Evolutionary conservation across 2,113 vertebrate species (phyloP).

Genomic region (Furnarius figulus): DNA sequence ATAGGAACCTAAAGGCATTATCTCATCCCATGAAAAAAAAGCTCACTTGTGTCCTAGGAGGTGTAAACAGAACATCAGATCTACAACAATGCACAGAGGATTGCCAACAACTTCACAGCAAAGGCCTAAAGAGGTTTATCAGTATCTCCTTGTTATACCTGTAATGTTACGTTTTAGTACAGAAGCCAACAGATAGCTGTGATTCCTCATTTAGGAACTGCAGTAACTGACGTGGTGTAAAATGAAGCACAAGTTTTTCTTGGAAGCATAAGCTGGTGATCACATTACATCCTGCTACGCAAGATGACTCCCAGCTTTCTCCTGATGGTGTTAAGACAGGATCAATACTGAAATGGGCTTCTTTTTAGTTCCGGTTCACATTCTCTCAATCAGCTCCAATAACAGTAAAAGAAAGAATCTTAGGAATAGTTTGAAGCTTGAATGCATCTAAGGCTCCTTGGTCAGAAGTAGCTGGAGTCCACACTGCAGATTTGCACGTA

Average conservation of each 20-base stretch:
- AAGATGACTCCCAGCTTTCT: background rate
- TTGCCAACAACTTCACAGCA: background rate
- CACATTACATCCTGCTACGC: accelerated
- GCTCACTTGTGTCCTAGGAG: background rate
- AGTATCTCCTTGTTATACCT: background rate
- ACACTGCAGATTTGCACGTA: background rate
- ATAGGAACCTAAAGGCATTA: background rate
- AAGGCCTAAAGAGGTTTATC: background rate
- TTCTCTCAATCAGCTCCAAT: background rate
- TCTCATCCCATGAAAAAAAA: background rate
- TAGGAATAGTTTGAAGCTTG: background rate
- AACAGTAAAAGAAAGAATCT: background rate
- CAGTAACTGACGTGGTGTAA: background rate
- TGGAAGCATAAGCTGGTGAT: background rate
- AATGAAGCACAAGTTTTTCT: background rate
- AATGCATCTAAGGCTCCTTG: background rate
- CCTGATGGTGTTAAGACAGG: background rate
- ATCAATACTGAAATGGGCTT: background rate
- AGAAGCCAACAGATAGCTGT: background rate
- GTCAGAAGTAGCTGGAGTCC: background rate
- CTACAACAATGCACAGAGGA: background rate
- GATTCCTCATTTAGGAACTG: background rate
- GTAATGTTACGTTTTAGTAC: background rate
- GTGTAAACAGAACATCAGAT: background rate
- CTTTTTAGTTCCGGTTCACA: constrained; percentile 13